Conservation (phyloP, 2,888 invertebrate species). For the Stenotaenia linearis region DNA sequence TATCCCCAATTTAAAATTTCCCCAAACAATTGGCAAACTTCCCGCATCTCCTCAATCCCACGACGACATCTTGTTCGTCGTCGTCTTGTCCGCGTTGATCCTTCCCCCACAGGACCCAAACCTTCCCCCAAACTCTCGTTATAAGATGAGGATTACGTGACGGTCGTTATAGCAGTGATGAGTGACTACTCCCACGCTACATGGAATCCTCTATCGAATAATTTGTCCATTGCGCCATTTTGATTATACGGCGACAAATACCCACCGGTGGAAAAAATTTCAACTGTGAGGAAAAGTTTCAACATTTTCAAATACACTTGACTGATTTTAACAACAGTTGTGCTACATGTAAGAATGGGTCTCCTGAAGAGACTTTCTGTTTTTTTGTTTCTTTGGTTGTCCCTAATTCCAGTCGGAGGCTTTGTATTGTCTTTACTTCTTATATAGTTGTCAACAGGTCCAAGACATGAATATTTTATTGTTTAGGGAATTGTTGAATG, state of each 20-base stretch:
- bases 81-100: not conserved
- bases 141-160: constrained; percentile 4
- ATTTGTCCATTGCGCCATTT: constrained; percentile 4
- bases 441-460: too few relatives aligned
- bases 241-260: constrained; percentile 10
- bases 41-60: constrained; percentile 8
- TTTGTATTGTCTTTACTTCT: too few relatives aligned
- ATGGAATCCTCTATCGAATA: constrained; percentile 2
- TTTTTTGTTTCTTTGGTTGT: too few relatives aligned
- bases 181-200: constrained; percentile 1
- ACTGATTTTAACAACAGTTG: not conserved
- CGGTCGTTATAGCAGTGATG: constrained; percentile 10
- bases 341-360: not conserved
- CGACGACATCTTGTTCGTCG: not conserved
- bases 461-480: too few relatives aligned
- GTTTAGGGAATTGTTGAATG: too few relatives aligned
- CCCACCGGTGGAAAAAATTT: not conserved
- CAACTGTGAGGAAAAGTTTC: not conserved
- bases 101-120: not conserved
- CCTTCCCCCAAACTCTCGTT: not conserved
- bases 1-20: constrained; percentile 11
- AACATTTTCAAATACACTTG: not conserved
- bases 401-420: too few relatives aligned
- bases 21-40: constrained; percentile 24
- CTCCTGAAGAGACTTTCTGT: too few relatives aligned